Evolutionary conservation across 2,888 invertebrate species (phyloP), one percentile per base, ranked within the genome.

Genomic region (Alloplasta piceator): DNA sequence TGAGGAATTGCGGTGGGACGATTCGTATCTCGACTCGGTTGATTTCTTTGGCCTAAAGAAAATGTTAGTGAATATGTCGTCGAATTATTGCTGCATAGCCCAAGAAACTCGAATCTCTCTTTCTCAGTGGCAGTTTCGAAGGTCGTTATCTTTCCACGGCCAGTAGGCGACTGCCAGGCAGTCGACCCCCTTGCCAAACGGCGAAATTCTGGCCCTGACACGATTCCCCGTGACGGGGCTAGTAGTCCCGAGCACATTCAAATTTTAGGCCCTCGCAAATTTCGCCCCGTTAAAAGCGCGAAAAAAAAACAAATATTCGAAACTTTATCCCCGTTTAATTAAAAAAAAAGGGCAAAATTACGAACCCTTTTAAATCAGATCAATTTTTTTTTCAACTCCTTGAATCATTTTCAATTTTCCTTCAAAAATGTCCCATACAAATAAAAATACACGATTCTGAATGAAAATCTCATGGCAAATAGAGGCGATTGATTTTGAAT

Each of bases 181-280:
- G 71, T 71, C 75, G 76, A 72, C 64, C 66, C 80, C 68, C 83
- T 83, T 85, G 82, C 78, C 82, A 78, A 86, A 80, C 80, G 73
- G 61, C 78, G 83, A 78, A 86, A 85, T 85, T 86, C 79, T 82
- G 85, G 48, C 86, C 86, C 76, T 86, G 86, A 87, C 85, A 87
- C 78, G 68, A 63, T 86, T 89, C 79, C 26, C 71, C 46, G 43
- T 70, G 68, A 70, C 74, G 63, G 67, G 67, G 58, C 80, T 72
- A 63, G 55, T 67, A 56, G 72, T 64, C 80, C 68, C 76, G 76
- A 72, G 43, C 75, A 67, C 60, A 66, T 39, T 48, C 38, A 50
- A 43, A 41, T 66, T 58, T 64, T 76, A 67, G 77, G 80, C 80
- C 82, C 84, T 55, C 38, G 46, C 63, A 58, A 70, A 46, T 63